These are phyloP conservation scores for Chloebia gouldiae DNA, from an alignment of 2,113 vertebrate genomes.

Conservation along the genomic window DNA sequence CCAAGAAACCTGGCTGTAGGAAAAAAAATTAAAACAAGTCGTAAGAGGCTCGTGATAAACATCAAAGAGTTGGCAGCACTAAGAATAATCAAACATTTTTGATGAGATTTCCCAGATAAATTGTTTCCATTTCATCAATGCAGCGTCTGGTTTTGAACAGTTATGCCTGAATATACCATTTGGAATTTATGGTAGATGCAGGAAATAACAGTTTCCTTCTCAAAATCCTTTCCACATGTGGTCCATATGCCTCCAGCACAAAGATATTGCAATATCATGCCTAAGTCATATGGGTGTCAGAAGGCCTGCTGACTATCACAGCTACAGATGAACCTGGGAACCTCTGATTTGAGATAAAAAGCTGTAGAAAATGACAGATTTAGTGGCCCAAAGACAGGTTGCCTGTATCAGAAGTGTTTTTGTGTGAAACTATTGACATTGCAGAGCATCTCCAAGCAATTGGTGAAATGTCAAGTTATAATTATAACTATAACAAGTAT, in stretches of 20 bases:
- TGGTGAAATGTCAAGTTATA: neutral
- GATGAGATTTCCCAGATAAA: neutral
- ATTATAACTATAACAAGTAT: neutral
- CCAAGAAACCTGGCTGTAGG: neutral
- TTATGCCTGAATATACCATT: neutral
- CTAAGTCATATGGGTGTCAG: neutral
- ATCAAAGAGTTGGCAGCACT: neutral
- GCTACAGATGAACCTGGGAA: neutral
- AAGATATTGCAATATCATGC: neutral
- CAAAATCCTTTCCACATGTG: slow-evolving; percentile 6
- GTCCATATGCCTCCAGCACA: neutral
- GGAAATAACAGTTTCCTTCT: slow-evolving; percentile 25
- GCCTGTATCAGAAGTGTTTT: neutral
- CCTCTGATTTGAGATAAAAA: neutral
- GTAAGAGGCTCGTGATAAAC: neutral
- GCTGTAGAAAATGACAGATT: neutral
- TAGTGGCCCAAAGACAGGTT: neutral
- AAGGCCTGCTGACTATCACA: neutral
- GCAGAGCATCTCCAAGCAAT: neutral
- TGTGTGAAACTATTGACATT: neutral
- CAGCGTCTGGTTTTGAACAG: neutral
- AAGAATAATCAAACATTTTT: neutral
- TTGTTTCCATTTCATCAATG: neutral
- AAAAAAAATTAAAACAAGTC: neutral
- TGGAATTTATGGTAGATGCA: slow-evolving; percentile 4